Evolutionary conservation across 1,140 invertebrate genomes (phyloP).

Genomic region (Eueides isabella): DNA sequence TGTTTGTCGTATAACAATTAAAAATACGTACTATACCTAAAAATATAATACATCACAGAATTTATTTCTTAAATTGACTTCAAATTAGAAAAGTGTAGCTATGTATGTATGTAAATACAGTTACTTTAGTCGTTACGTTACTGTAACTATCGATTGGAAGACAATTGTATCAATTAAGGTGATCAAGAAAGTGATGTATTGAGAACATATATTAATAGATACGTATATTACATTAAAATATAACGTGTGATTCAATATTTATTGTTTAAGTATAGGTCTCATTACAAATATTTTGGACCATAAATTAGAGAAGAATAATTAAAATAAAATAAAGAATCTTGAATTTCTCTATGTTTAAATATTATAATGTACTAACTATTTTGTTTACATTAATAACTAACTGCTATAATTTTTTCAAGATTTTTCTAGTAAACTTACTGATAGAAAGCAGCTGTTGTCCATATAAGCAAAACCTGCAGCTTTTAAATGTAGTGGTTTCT

Average conservation of each 20-base stretch:
- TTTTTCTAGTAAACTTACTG: slow-evolving; percentile 47
- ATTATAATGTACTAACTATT: background rate
- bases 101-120: background rate
- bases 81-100: background rate
- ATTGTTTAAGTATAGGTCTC: too few species aligned
- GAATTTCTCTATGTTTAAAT: too few species aligned
- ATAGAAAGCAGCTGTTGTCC: slow-evolving; percentile 70
- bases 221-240: background rate
- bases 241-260: too few species aligned
- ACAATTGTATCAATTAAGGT: slow-evolving; percentile 32
- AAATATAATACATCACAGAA: too few species aligned
- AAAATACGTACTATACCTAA: too few species aligned
- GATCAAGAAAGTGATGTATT: background rate
- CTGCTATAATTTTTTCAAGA: background rate
- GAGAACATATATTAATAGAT: background rate
- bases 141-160: slow-evolving; percentile 21
- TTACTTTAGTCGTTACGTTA: background rate
- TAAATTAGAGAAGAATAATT: too few species aligned
- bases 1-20: too few species aligned
- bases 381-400: background rate
- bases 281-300: too few species aligned
- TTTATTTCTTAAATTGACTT: too few species aligned
- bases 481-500: slow-evolving; percentile 59
- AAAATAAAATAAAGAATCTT: too few species aligned
- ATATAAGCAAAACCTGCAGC: slow-evolving; percentile 70